These are phyloP conservation scores for Mamestra brassicae DNA, from an alignment of 2,888 invertebrate species.

Conservation along the genomic window DNA sequence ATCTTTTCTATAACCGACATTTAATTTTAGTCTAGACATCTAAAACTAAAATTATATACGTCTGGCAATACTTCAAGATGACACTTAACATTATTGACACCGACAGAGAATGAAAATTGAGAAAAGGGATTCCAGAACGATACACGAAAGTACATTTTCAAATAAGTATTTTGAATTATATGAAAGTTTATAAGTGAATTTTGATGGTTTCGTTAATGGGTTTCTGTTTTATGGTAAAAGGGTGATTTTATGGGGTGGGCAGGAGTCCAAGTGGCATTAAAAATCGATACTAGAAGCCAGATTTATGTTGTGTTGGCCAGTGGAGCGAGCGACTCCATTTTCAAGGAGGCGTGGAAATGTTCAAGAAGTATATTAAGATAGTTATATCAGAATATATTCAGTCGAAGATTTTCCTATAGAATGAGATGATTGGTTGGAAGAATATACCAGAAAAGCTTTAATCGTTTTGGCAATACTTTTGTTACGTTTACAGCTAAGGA, in stretches of 20 bases:
- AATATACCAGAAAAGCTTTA: background rate
- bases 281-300: conserved; percentile 58
- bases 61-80: conserved; percentile 66
- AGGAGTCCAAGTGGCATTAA: conserved; percentile 62
- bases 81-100: conserved; percentile 65
- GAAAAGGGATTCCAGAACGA: conserved; percentile 28
- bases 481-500: too few relatives aligned
- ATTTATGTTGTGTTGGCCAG: conserved; percentile 55
- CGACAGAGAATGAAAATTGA: conserved; percentile 31
- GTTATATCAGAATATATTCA: background rate
- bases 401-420: background rate
- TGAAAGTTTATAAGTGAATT: conserved; percentile 67
- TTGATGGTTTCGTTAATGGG: conserved; percentile 65
- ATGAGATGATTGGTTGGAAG: background rate
- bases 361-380: background rate
- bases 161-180: conserved; percentile 65
- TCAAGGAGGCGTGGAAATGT: conserved; percentile 28
- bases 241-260: conserved; percentile 63
- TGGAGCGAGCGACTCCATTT: conserved; percentile 33
- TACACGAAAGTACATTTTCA: conserved; percentile 45
- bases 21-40: conserved; percentile 66
- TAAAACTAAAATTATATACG: conserved; percentile 59
- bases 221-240: conserved; percentile 67
- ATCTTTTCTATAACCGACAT: conserved; percentile 49
- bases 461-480: too few relatives aligned